Base-by-base conservation (phyloP, 1,140 invertebrate species). In the Drosophila oshimai region DNA sequence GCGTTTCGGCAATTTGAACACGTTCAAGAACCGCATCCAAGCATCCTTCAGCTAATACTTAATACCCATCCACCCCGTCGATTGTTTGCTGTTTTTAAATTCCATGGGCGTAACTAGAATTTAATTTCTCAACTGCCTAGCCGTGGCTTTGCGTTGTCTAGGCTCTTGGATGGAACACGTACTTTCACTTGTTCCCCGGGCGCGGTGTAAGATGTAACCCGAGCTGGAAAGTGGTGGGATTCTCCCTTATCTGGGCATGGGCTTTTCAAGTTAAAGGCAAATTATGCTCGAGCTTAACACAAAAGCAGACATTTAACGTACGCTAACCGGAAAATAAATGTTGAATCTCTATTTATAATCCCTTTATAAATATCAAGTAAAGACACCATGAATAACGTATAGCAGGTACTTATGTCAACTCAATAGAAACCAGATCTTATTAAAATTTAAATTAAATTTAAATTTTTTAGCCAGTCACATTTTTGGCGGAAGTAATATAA, bases 1-100 rank as follows among this genome's bases (percentile, higher is more conserved):
- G 77, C 67, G 58, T 77, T 77, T 74, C 74, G 57, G 54, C 78
- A 83, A 83, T 83, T 83, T 83, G 67, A 53, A 83, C 79, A 83
- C 79, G 79, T 84, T 83, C 77, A 81, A 55, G 61, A 69, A 47
- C 54, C 57, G 71, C 36, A 71, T 69, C 45, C 55, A 54, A 62
- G 60, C 44, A 42, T 50, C 33, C 53, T 28, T 54, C 49, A 65
- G 33, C 29, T 13, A 1, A 20, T 7, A 3, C 7, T 4, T 13
- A 0, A 15, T 22, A 33, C 20, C 22, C 33, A 15, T 24, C 13
- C 22, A 2, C 17, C 41, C 12, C 36, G 15, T 4, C 61, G 18
- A 69, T 68, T 49, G 57, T 55, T 64, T 51, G 34, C 46, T 79
- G 55, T 67, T 72, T 72, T 81, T 81, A 81, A 81, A 81, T 81